Percentiles rank a stretch among this genome's conserved stretches.
Conservation (phyloP, 2,797 vertebrate genomes). For the Gorsachius magnificus region DNA sequence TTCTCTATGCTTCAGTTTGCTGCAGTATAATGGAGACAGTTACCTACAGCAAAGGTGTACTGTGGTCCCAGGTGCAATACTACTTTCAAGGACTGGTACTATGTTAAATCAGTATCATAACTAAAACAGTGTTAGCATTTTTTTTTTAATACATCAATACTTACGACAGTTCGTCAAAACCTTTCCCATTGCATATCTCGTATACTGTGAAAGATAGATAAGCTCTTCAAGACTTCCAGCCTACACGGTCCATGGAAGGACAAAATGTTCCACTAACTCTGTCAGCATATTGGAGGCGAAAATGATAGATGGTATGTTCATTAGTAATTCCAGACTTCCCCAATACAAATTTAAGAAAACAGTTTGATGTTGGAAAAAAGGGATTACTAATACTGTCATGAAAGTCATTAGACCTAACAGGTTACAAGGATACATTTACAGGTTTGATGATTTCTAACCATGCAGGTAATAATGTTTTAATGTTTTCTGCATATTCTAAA, state of each 20-base stretch:
- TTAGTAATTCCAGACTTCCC: background rate
- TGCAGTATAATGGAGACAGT: background rate
- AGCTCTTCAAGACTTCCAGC: background rate
- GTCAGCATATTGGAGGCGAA: background rate
- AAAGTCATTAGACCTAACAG: background rate
- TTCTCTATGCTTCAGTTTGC: background rate
- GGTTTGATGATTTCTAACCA: background rate
- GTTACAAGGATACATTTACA: background rate
- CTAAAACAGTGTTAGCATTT: background rate
- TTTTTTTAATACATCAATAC: background rate
- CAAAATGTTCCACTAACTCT: background rate
- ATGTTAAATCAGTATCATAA: background rate
- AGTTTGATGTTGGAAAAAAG: background rate
- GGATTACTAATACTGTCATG: background rate
- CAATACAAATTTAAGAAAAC: background rate
- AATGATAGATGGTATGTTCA: background rate
- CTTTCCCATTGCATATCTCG: background rate
- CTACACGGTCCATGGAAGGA: accelerated
- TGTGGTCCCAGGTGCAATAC: background rate
- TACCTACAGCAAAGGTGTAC: background rate
- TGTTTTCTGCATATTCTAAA: background rate
- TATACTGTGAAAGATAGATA: background rate
- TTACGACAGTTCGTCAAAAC: background rate
- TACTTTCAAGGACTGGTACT: background rate
- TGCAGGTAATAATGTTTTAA: background rate